These are phyloP conservation scores for Pipistrellus pipistrellus DNA, from an alignment of 2,797 vertebrate genomes.

Conservation along the genomic window DNA sequence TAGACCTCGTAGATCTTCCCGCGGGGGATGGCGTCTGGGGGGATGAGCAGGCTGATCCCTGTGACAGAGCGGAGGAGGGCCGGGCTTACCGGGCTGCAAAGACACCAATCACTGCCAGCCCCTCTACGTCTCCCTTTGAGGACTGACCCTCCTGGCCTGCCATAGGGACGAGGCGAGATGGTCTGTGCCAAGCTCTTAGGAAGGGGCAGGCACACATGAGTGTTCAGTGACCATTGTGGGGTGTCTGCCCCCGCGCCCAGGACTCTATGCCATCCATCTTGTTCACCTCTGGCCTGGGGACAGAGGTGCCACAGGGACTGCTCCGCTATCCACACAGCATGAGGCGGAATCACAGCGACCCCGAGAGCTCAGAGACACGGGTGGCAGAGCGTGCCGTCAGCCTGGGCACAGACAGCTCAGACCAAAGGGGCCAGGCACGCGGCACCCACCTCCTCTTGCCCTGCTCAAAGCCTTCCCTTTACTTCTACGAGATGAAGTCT, in stretches of 20 bases:
- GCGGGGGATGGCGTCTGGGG: constrained; percentile 98
- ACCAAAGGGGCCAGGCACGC: neutral
- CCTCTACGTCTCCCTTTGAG: neutral
- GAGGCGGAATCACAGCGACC: neutral
- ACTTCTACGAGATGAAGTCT: neutral
- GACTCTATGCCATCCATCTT: neutral
- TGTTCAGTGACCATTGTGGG: neutral
- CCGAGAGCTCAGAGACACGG: neutral
- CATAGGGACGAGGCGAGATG: neutral
- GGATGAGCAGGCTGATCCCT: constrained; percentile 99
- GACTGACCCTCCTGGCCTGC: neutral
- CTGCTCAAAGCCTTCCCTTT: neutral
- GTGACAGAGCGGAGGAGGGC: constrained; percentile 38
- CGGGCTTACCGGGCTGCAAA: neutral
- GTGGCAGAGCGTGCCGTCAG: neutral
- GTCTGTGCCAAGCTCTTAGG: neutral
- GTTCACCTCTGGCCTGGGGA: neutral
- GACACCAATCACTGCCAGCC: neutral
- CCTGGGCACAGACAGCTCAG: neutral
- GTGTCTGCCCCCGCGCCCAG: neutral
- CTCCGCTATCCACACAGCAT: neutral
- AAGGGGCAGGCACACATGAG: neutral
- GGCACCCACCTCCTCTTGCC: neutral
- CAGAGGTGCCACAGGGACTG: neutral
- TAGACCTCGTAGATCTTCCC: constrained; percentile 99